Evolutionary conservation across 2,797 vertebrate species (phyloP), one percentile per base, ranked within the genome.

Genomic region (Parauchenoglanis punctatus): DNA sequence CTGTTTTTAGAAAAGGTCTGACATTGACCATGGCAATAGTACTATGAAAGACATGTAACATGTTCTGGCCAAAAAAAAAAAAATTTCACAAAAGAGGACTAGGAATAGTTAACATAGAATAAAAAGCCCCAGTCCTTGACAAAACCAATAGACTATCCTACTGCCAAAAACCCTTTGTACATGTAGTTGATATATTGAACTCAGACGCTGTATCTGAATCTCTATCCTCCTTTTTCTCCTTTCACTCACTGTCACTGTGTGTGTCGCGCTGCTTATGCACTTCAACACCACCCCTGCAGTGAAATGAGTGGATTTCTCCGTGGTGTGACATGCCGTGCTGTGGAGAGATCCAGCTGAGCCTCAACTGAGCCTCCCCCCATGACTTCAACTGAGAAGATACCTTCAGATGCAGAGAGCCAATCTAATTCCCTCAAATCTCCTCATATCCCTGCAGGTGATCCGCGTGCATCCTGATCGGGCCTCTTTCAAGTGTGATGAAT

Each of bases 291-390:
- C 84, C 85, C 85, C 89, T 85, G 77, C 87, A 61, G 85, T 83
- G 90, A 86, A 63, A 70, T 78, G 86, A 89, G 85, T 85, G 85
- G 83, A 86, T 86, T 81, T 87, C 83, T 81, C 86, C 77, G 23
- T 61, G 28, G 70, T 82, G 68, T 86, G 40, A 86, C 89, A 85
- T 81, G 89, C 68, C 83, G 23, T 84, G 87, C 80, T 56, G 87
- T 75, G 44, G 72, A 87, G 67, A 86, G 82, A 84, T 89, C 87
- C 87, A 88, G 88, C 88, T 89, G 88, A 86, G 86, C 59, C 87
- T 75, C 40, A 54, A 83, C 85, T 86, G 84, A 87, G 85, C 61
- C 44, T 81, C 84, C n/a, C 81, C 72, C 25, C 65, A 61, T 63
- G 87, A 82, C 86, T 84, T 61, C 35, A 40, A 78, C 85, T 87